These are phyloP conservation scores for Sylvilagus floridanus DNA, from an alignment of 2,797 vertebrate genomes.

Conservation along the genomic window DNA sequence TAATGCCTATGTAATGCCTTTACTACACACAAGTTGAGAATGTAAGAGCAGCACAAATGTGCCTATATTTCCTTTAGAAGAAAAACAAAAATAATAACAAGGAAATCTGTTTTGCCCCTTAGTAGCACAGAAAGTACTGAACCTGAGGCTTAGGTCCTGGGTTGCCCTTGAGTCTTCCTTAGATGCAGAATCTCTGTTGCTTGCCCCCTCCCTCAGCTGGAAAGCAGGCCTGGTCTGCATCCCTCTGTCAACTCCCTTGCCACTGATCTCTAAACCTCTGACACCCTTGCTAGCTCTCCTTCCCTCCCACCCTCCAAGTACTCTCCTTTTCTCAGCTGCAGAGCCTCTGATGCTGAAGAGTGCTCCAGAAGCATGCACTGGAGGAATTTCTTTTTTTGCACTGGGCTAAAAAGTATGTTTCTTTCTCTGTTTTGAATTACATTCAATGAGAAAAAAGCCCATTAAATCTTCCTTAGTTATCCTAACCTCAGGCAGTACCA, in stretches of 20 bases:
- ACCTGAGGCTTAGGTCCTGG: too few species aligned
- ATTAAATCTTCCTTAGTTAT: background rate
- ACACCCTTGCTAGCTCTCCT: background rate
- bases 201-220: accelerated
- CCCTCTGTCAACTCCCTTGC: background rate
- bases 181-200: background rate
- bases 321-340: background rate
- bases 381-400: background rate
- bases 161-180: background rate
- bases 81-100: conserved; percentile 12
- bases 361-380: background rate
- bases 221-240: background rate
- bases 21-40: background rate
- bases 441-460: background rate
- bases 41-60: background rate
- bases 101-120: background rate
- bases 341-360: background rate
- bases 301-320: accelerated
- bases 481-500: background rate
- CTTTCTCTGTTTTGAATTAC: background rate
- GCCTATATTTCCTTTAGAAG: background rate
- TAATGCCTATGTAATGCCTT: conserved; percentile 5
- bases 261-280: background rate
- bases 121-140: background rate
- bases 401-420: background rate